phyloP scores from a whole-genome alignment of 2,113 vertebrate species.

The Burhinus bistriatus region DNA sequence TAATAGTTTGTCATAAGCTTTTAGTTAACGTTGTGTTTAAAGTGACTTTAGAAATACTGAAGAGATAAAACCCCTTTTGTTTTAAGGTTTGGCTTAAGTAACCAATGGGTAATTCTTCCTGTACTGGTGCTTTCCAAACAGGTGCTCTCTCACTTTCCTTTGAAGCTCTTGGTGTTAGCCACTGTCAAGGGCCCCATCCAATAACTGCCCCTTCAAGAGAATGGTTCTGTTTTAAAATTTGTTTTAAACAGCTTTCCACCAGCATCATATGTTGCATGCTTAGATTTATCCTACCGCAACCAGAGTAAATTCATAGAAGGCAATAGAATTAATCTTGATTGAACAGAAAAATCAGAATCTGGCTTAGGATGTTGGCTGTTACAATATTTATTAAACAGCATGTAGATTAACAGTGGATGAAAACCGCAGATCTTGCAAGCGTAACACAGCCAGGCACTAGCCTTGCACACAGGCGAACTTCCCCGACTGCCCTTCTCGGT shows the following conservation, averaged over 20 bases:
- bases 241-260: background rate
- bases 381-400: background rate
- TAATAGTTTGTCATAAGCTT: slow-evolving; percentile 39
- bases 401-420: background rate
- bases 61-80: background rate
- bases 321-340: background rate
- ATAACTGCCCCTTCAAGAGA: background rate
- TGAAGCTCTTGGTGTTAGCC: background rate
- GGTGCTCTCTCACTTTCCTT: background rate
- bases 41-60: background rate
- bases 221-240: background rate
- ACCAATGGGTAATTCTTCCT: background rate
- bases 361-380: background rate
- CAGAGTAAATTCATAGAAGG: background rate
- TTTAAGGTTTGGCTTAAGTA: slow-evolving; percentile 1
- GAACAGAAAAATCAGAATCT: background rate
- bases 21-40: slow-evolving; percentile 39
- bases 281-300: background rate
- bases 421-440: background rate
- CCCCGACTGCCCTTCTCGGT: background rate
- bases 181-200: background rate
- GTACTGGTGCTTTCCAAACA: background rate
- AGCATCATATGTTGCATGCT: background rate
- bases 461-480: background rate
- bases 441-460: background rate